phyloP scores from a whole-genome alignment of 2,113 vertebrate species.

The Dromas ardeola region DNA sequence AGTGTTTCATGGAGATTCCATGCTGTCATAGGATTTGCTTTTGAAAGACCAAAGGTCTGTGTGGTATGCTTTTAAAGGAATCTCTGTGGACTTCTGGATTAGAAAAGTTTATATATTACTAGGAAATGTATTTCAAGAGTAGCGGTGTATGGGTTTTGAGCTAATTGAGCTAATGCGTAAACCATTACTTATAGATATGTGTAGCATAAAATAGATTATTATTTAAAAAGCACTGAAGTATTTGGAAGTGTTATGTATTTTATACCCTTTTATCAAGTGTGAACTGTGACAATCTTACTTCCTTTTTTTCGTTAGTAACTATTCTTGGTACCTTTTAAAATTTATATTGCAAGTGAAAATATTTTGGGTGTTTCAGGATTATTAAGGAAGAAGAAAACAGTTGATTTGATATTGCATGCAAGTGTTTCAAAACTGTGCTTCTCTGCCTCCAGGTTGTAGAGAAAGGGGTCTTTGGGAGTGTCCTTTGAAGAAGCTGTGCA shows the following conservation, averaged over 20 bases:
- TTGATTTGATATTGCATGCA: background rate
- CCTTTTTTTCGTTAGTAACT: background rate
- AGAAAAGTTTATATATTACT: background rate
- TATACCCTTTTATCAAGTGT: background rate
- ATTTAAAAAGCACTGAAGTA: background rate
- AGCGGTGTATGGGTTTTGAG: background rate
- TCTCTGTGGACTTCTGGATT: background rate
- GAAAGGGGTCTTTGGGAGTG: constrained; percentile 95
- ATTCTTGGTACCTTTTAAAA: background rate
- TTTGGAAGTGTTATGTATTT: background rate
- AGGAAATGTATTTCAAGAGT: background rate
- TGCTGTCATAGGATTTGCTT: background rate
- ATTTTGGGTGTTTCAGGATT: background rate
- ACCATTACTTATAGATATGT: background rate
- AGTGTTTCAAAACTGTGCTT: constrained; percentile 8
- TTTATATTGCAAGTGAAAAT: background rate
- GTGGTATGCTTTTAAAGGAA: background rate
- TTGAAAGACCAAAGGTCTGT: background rate
- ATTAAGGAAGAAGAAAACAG: background rate
- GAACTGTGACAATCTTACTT: background rate
- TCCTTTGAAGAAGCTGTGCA: constrained; percentile 85
- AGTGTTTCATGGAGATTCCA: background rate
- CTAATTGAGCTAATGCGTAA: background rate
- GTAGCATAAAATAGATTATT: background rate
- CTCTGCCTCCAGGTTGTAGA: constrained; percentile 81